Percentiles rank a stretch among this genome's conserved stretches.
Conservation (phyloP, 2,113 vertebrate genomes). For the Neolamprologus fasciatus region DNA sequence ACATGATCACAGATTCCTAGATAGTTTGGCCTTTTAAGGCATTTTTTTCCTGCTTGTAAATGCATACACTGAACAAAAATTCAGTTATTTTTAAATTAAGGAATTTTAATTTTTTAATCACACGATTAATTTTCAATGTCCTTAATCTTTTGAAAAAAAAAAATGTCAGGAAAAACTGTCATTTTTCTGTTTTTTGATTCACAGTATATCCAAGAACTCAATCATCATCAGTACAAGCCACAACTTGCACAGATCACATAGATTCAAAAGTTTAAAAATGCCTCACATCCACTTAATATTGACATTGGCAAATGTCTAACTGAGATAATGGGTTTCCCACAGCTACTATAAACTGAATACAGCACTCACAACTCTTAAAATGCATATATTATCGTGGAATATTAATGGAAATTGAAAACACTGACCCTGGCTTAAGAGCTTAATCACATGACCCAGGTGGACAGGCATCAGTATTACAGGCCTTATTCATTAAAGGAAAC, state of each 20-base stretch:
- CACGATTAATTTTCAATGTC: neutral
- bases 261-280: neutral
- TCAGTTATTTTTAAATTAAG: neutral
- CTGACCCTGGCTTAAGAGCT: constrained; percentile 16
- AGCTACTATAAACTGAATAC: neutral
- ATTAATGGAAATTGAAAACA: constrained; percentile 33
- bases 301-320: neutral
- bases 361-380: neutral
- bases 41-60: neutral
- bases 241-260: neutral
- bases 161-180: neutral
- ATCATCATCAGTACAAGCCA: neutral
- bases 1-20: neutral
- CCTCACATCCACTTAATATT: neutral
- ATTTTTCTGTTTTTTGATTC: neutral
- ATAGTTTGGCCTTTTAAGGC: neutral
- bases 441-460: constrained; percentile 14
- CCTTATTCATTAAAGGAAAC: constrained; percentile 34
- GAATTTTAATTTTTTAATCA: neutral
- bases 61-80: neutral
- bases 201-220: neutral
- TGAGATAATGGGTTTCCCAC: constrained; percentile 13
- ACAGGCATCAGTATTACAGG: neutral
- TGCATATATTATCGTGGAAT: neutral
- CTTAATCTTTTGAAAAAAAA: neutral